phyloP scores from a whole-genome alignment of 2,113 vertebrate species.

The Trichechus manatus region DNA sequence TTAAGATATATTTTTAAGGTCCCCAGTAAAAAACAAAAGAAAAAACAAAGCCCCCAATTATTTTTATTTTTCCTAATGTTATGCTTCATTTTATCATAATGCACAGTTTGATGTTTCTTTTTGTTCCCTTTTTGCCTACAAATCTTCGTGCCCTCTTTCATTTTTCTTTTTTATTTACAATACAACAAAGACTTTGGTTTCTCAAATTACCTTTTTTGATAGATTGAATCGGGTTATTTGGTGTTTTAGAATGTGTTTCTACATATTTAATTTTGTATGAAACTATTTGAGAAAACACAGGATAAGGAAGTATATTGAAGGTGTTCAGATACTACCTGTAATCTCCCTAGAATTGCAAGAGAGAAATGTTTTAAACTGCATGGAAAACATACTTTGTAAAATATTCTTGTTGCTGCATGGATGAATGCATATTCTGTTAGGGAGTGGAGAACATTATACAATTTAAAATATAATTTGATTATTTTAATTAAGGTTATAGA shows the following conservation, averaged over 20 bases:
- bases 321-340: constrained; percentile 69
- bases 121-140: not conserved
- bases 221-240: constrained; percentile 59
- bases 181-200: constrained; percentile 45
- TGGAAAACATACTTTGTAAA: constrained; percentile 71
- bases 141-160: not conserved
- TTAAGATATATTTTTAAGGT: not conserved
- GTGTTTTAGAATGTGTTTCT: not conserved
- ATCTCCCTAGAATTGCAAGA: constrained; percentile 64
- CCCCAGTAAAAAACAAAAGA: not conserved
- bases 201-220: constrained; percentile 47
- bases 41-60: fast-evolving
- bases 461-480: constrained; percentile 3
- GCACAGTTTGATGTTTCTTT: not conserved
- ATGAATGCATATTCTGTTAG: not conserved
- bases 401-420: constrained; percentile 53
- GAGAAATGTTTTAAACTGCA: constrained; percentile 69
- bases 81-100: not conserved
- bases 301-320: constrained; percentile 55
- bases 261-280: constrained; percentile 60
- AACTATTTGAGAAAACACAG: constrained; percentile 45
- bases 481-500: not conserved
- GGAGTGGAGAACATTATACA: not conserved
- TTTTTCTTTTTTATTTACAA: not conserved
- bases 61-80: not conserved